A percentile compares a stretch with the other conserved stretches of the same genome.
Conservation (phyloP, 2,888 invertebrate genomes). For the Drosophila seclusa region DNA sequence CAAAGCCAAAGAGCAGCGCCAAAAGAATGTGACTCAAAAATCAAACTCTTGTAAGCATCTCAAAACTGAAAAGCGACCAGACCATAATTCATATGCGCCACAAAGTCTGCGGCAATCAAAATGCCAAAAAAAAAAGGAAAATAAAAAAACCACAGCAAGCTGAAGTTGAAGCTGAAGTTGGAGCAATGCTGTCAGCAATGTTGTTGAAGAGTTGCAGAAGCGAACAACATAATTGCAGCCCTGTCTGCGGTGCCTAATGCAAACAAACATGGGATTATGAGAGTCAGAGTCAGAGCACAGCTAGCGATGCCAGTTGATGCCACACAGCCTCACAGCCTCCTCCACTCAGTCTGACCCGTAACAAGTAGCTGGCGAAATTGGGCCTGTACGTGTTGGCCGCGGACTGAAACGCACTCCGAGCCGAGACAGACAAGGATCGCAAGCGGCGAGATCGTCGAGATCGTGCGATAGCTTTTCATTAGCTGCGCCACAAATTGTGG, state of each 20-base stretch:
- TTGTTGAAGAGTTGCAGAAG: slow-evolving; percentile 41
- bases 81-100: slow-evolving; percentile 83
- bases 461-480: slow-evolving; percentile 80
- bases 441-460: slow-evolving; percentile 47
- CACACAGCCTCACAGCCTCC: slow-evolving; percentile 13
- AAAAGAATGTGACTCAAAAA: slow-evolving; percentile 73
- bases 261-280: slow-evolving; percentile 81
- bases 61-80: slow-evolving; percentile 26
- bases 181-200: slow-evolving; percentile 43
- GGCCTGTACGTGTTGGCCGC: slow-evolving; percentile 76
- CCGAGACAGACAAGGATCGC: slow-evolving; percentile 28
- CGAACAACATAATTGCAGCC: slow-evolving; percentile 78
- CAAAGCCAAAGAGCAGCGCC: slow-evolving; percentile 73
- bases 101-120: slow-evolving; percentile 82
- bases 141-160: slow-evolving; percentile 36
- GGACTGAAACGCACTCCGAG: slow-evolving; percentile 59
- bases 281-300: slow-evolving; percentile 41
- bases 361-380: slow-evolving; percentile 79
- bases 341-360: slow-evolving; percentile 59
- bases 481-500: slow-evolving; percentile 67
- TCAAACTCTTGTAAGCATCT: slow-evolving; percentile 32
- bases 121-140: slow-evolving; percentile 35
- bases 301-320: slow-evolving; percentile 53
- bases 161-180: slow-evolving; percentile 36
- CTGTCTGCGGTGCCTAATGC: slow-evolving; percentile 78